phyloP scores from a whole-genome alignment of 1,140 invertebrate genomes.

The Lepidurus packardi region DNA sequence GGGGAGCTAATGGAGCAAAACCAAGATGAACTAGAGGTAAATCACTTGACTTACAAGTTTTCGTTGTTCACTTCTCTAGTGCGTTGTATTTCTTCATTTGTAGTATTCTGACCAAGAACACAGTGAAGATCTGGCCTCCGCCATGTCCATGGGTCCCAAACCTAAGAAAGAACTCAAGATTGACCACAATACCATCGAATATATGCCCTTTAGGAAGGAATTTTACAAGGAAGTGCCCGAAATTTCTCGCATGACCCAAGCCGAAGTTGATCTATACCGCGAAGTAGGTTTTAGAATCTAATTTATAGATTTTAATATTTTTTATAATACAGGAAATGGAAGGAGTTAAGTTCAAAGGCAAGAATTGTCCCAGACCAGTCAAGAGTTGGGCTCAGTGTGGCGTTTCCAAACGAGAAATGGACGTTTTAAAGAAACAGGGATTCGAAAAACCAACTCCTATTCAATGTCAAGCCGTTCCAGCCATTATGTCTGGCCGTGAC shows the following conservation, averaged over 20 bases:
- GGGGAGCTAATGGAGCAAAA: slow-evolving; percentile 96
- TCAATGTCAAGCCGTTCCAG: slow-evolving; percentile 95
- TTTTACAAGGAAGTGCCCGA: slow-evolving; percentile 95
- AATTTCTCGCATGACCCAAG: slow-evolving; percentile 79
- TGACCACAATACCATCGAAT: slow-evolving; percentile 75
- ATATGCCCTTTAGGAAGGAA: slow-evolving; percentile 84
- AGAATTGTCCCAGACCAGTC: slow-evolving; percentile 89
- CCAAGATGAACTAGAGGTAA: slow-evolving; percentile 83
- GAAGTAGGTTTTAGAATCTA: slow-evolving; percentile 43
- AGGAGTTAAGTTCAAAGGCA: slow-evolving; percentile 59
- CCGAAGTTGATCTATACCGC: slow-evolving; percentile 81
- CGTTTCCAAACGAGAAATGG: slow-evolving; percentile 91
- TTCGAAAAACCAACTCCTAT: slow-evolving; percentile 99
- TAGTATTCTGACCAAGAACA: slow-evolving; percentile 95
- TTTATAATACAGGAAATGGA: slow-evolving; percentile 53
- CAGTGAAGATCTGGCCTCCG: slow-evolving; percentile 84
- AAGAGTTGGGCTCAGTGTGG: slow-evolving; percentile 98
- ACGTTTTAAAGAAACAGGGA: slow-evolving; percentile 82
- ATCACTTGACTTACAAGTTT: slow-evolving; percentile 26
- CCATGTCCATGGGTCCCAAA: slow-evolving; percentile 80
- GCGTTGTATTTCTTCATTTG: slow-evolving; percentile 36
- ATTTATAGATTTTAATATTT: slow-evolving; percentile 42
- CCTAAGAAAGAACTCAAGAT: slow-evolving; percentile 84
- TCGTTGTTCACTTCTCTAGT: slow-evolving; percentile 26
- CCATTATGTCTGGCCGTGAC: slow-evolving; percentile 95